Conservation (phyloP, 2,888 invertebrate species). For the Sarcophaga caerulescens region DNA sequence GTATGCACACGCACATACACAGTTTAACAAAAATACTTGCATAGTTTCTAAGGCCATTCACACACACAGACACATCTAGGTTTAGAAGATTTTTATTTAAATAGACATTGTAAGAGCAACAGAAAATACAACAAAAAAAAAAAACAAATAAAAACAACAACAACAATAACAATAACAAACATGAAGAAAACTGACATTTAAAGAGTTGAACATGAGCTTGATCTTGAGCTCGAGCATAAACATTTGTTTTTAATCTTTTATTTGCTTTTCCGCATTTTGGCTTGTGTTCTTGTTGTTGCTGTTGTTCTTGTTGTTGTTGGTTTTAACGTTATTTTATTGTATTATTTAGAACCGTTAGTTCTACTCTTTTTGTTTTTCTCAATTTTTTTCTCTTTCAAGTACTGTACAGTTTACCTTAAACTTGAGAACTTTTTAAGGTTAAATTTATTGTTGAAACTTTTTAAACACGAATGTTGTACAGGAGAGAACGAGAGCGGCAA, state of each 20-base stretch:
- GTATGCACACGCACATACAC: neutral
- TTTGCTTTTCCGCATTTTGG: too few relatives aligned
- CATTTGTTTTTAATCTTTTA: constrained; percentile 21
- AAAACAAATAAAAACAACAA: neutral
- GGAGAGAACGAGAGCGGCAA: neutral
- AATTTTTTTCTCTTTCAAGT: constrained; percentile 27
- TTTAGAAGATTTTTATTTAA: neutral
- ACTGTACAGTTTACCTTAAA: constrained; percentile 46
- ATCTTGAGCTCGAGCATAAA: neutral
- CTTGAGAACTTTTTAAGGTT: constrained; percentile 48
- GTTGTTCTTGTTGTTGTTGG: constrained; percentile 8
- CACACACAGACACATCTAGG: neutral
- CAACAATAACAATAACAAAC: neutral
- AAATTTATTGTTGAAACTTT: constrained; percentile 2
- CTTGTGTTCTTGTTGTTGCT: too few relatives aligned
- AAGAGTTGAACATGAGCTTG: constrained; percentile 22
- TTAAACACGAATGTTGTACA: neutral
- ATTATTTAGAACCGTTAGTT: neutral
- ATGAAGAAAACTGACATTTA: constrained; percentile 16
- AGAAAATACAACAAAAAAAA: neutral
- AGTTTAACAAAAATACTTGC: neutral
- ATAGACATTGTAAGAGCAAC: neutral
- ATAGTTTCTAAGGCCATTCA: neutral
- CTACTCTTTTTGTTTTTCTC: neutral
- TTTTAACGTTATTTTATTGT: neutral